A percentile compares a stretch with the other conserved stretches of the same genome.
Evolutionary conservation across 2,797 vertebrate species (phyloP).

Genomic region (Sitta carolinensis): DNA sequence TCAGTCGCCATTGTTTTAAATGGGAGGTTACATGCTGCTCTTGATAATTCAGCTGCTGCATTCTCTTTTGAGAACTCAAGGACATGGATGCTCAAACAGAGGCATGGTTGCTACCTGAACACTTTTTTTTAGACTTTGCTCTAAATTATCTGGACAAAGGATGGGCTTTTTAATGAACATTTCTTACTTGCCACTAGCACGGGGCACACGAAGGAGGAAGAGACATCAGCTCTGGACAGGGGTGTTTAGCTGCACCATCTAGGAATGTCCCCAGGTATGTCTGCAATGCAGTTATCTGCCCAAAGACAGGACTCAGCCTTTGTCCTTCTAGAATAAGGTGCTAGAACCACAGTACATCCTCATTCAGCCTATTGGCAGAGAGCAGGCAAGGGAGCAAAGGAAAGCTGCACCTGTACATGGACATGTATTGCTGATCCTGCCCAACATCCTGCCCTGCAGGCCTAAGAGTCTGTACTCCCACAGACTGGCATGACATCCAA

Average conservation of each 20-base stretch:
- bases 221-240: not conserved
- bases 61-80: not conserved
- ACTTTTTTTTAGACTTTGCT: not conserved
- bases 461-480: no score
- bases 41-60: not conserved
- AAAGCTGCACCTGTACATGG: not conserved
- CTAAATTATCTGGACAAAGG: not conserved
- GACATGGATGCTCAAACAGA: not conserved
- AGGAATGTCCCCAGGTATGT: not conserved
- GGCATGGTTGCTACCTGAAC: not conserved
- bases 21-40: not conserved
- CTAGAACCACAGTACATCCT: not conserved
- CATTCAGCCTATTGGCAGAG: not conserved
- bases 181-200: not conserved
- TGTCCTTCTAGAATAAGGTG: not conserved
- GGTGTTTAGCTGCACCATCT: not conserved
- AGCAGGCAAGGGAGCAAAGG: not conserved
- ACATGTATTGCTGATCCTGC: accelerated
- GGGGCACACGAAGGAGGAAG: not conserved
- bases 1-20: not conserved
- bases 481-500: not conserved
- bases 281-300: not conserved
- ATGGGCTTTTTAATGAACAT: not conserved
- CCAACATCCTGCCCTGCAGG: not conserved
- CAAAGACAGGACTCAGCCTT: not conserved